Conservation (phyloP, 2,113 vertebrate species). For the Diadophis punctatus region DNA sequence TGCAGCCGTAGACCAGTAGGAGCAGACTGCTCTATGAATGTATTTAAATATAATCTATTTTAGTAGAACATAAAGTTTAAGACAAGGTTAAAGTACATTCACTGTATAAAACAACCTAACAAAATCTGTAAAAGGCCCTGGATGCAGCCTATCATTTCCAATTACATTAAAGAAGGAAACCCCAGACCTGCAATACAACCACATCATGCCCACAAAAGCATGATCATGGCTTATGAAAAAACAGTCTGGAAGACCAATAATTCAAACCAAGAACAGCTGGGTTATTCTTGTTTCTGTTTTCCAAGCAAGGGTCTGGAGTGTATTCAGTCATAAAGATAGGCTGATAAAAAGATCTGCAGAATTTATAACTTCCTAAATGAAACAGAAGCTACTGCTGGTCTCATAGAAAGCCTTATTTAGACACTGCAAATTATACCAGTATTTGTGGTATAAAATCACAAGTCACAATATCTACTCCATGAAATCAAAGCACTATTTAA, state of each 20-base stretch:
- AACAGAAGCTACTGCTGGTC: neutral
- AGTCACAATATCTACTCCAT: neutral
- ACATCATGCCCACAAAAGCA: neutral
- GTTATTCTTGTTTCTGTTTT: neutral
- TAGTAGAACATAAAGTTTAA: neutral
- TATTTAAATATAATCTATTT: neutral
- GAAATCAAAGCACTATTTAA: neutral
- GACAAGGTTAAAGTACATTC: neutral
- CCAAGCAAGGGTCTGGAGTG: neutral
- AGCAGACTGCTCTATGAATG: neutral
- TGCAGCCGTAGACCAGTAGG: neutral
- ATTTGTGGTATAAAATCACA: neutral
- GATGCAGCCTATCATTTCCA: neutral
- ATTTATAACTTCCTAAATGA: neutral
- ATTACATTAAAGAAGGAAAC: neutral
- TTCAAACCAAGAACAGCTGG: neutral
- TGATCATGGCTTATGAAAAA: neutral
- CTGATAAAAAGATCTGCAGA: neutral
- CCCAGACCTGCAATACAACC: neutral
- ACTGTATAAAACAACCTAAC: neutral
- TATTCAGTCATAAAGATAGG: neutral
- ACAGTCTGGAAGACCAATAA: neutral
- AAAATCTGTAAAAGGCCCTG: neutral
- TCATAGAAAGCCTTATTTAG: neutral
- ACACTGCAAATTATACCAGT: neutral